phyloP scores from a whole-genome alignment of 2,113 vertebrate species.

The Hiodon tergisus region DNA sequence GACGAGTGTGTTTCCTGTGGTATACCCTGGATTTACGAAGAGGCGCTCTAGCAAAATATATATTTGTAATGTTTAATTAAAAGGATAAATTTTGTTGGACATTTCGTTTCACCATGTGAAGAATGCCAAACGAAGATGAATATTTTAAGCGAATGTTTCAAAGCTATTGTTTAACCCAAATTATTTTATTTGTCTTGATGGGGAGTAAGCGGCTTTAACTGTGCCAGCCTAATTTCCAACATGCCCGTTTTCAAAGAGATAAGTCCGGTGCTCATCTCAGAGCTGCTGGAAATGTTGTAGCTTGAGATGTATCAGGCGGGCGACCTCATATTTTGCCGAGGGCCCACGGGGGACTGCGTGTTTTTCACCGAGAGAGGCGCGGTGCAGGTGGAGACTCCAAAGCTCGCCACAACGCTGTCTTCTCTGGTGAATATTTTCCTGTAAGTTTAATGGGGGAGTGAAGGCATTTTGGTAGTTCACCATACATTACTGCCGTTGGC shows the following conservation, averaged over 20 bases:
- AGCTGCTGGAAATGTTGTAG: conserved; percentile 12
- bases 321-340: conserved; percentile 11
- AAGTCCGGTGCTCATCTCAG: conserved; percentile 8
- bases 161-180: not conserved
- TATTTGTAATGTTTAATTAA: no score
- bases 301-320: conserved; percentile 16
- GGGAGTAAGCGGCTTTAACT: conserved; percentile 24
- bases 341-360: conserved; percentile 17
- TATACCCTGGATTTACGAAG: no score
- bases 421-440: not conserved
- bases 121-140: no score
- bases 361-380: conserved; percentile 19
- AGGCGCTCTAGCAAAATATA: no score
- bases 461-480: no score
- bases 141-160: no score
- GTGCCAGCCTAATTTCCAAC: conserved; percentile 17
- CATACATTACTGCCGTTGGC: no score
- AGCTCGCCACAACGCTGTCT: not conserved
- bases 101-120: no score
- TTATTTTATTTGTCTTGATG: conserved; percentile 17
- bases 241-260: conserved; percentile 25
- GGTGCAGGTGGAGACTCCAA: conserved; percentile 7
- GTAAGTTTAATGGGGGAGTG: no score
- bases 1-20: conserved; percentile 2
- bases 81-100: no score